Base-by-base conservation (phyloP, 1,140 invertebrate species). In the Zaprionus camerounensis region DNA sequence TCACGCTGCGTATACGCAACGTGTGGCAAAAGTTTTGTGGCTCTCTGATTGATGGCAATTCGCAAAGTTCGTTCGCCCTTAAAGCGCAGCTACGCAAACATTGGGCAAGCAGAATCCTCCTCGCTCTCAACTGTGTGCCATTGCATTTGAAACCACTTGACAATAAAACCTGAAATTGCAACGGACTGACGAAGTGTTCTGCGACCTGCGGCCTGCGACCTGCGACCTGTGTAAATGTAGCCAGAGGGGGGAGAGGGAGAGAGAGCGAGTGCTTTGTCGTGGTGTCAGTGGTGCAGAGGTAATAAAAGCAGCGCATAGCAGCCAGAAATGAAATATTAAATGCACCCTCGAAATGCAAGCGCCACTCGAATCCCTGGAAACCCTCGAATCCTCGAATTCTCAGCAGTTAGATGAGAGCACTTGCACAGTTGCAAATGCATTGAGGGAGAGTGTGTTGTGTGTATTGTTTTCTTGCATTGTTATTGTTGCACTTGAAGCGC, bases 81-180 rank as follows among this genome's bases (percentile, higher is more conserved):
- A 71, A 76, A 61, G 56, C 49, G 34, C 11, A 26, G n/a, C 13
- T 59, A 20, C 11, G 46, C 51, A 67, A 73, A 73, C 59, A 65
- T 66, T 24, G 13, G 46, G 46, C 20, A 24, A 44, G 28, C 26
- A 20, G 31, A 41, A 61, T 5, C 31, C 36, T 22, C 31, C 36
- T 22, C n/a, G 20, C 17, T 31, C 20, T 12, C 5, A 55, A 41
- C 68, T 77, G 68, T 71, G 66, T 58, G 76, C 57, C 67, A 67
- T 87, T 87, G 80, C 78, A 86, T 86, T 82, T 70, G 80, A 88
- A 87, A 78, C 81, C 84, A 87, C 84, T 87, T 88, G 84, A 84
- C 78, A 88, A 87, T 87, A 72, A 88, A 87, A 81, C 73, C 73
- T 68, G 51, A 75, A 86, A 87, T 83, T 87, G 80, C 84, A 80